phyloP scores from a whole-genome alignment of 2,113 vertebrate genomes.

The Microcebus tavaratra region DNA sequence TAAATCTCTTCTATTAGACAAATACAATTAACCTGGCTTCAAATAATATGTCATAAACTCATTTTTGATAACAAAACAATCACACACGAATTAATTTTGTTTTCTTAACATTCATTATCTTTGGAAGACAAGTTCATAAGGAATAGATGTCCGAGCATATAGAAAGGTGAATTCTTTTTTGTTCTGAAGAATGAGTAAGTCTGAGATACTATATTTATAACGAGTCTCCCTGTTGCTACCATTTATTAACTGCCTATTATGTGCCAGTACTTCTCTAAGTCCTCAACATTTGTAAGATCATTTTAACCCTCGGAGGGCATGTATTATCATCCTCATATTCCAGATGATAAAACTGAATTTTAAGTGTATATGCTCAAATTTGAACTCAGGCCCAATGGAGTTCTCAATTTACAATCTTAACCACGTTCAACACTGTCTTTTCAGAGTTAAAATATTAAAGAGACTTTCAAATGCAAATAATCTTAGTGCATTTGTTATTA shows the following conservation, averaged over 20 bases:
- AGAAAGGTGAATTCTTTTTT: neutral
- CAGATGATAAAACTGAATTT: neutral
- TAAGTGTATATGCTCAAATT: neutral
- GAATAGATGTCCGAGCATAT: neutral
- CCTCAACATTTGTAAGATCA: neutral
- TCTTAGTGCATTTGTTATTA: neutral
- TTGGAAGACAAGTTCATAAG: neutral
- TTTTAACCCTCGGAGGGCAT: neutral
- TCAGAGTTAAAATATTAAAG: neutral
- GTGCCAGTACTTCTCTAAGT: neutral
- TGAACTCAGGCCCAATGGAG: neutral
- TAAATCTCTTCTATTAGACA: neutral
- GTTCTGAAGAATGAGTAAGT: neutral
- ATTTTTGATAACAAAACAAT: slow-evolving; percentile 34
- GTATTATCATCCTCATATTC: neutral
- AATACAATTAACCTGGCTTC: slow-evolving; percentile 49
- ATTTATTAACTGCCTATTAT: neutral
- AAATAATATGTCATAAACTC: slow-evolving; percentile 3
- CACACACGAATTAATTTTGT: neutral
- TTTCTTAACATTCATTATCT: slow-evolving; percentile 18
- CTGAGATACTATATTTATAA: neutral
- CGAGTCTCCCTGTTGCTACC: accelerated
- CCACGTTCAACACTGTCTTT: neutral
- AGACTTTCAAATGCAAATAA: neutral
- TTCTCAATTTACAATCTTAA: neutral